These are phyloP conservation scores for Lemur catta DNA, from an alignment of 2,797 vertebrate genomes.

Conservation along the genomic window DNA sequence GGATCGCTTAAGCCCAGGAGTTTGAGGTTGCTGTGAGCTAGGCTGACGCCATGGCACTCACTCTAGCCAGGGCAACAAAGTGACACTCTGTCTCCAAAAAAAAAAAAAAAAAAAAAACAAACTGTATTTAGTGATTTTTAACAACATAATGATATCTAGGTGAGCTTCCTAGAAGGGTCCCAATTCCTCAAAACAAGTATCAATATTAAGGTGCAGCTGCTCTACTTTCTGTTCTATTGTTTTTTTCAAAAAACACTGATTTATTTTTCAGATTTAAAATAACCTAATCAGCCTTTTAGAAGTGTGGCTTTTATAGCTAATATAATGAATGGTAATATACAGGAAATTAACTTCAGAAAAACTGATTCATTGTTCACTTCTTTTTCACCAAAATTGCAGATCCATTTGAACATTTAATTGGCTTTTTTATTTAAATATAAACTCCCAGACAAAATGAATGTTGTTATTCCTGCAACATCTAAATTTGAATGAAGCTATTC, in stretches of 20 bases:
- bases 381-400: conserved; percentile 28
- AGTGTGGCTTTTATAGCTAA: background rate
- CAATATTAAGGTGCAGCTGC: background rate
- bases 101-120: background rate
- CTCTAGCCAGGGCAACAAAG: too few species aligned
- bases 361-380: background rate
- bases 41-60: too few species aligned
- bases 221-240: conserved; percentile 8
- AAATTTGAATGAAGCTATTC: conserved; percentile 28
- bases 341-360: conserved; percentile 54
- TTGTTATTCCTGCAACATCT: background rate
- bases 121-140: background rate
- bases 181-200: background rate
- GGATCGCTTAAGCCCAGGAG: too few species aligned
- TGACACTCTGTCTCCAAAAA: too few species aligned
- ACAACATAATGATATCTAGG: background rate
- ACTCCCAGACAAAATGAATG: conserved; percentile 48
- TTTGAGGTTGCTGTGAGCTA: too few species aligned
- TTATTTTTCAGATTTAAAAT: conserved; percentile 17
- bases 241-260: background rate
- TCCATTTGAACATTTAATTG: background rate
- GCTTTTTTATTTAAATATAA: conserved; percentile 34
- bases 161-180: background rate
- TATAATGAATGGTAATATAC: conserved; percentile 9
- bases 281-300: conserved; percentile 20